Percentiles rank a stretch among this genome's conserved stretches.
phyloP scores from a whole-genome alignment of 2,797 vertebrate genomes.

The Sternarchorhynchus goeldii region DNA sequence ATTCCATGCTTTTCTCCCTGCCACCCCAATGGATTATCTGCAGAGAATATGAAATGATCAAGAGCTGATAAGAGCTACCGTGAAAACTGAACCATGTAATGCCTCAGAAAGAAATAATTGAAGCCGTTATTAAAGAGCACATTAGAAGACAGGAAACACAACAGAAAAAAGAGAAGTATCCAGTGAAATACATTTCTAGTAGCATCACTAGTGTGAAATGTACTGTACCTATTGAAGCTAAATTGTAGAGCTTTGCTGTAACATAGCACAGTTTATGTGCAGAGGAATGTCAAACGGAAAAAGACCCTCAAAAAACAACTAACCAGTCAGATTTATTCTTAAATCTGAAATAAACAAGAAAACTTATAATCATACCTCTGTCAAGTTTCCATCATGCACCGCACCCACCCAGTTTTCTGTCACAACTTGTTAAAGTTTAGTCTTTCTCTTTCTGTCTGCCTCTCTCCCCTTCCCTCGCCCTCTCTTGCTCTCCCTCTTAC shows the following conservation, averaged over 20 bases:
- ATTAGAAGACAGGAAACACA: background rate
- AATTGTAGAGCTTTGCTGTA: no score
- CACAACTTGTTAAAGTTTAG: background rate
- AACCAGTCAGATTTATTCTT: no score
- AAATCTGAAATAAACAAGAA: no score
- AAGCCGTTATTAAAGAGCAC: background rate
- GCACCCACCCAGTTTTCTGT: background rate
- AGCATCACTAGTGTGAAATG: background rate
- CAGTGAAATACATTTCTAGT: background rate
- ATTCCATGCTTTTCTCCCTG: no score
- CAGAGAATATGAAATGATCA: background rate
- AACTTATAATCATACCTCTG: background rate
- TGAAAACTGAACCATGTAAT: background rate
- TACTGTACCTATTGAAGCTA: no score
- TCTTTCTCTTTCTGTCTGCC: background rate
- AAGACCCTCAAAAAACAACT: no score
- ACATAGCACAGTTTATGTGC: no score
- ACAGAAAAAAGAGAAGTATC: background rate
- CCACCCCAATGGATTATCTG: no score
- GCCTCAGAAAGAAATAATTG: background rate
- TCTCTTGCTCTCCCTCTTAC: background rate
- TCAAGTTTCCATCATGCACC: background rate
- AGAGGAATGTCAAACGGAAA: no score
- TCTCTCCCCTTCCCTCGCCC: background rate
- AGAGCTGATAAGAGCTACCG: background rate